These are phyloP conservation scores for Epinotia bilunana DNA, from an alignment of 2,888 invertebrate species.

Conservation along the genomic window DNA sequence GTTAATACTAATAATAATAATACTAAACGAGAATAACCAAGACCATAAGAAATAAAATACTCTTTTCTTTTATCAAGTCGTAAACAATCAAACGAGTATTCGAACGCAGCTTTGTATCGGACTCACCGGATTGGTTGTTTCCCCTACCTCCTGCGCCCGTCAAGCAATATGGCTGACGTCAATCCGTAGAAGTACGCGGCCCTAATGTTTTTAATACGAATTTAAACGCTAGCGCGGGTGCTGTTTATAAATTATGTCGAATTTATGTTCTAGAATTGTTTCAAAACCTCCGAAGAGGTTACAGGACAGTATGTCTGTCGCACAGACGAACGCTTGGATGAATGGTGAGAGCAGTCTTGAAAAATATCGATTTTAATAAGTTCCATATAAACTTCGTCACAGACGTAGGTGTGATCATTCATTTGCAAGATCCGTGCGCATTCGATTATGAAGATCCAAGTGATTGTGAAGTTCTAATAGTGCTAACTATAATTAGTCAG, in stretches of 20 bases:
- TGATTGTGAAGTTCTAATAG: slow-evolving; percentile 1
- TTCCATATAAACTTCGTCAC: slow-evolving; percentile 52
- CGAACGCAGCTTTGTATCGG: slow-evolving; percentile 30
- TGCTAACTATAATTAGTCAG: slow-evolving; percentile 38
- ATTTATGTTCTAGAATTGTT: slow-evolving; percentile 90
- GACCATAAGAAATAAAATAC: not conserved
- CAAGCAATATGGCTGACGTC: slow-evolving; percentile 70
- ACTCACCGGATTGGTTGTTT: slow-evolving; percentile 34
- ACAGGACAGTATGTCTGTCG: slow-evolving; percentile 90
- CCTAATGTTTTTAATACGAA: slow-evolving; percentile 61
- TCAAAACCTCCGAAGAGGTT: slow-evolving; percentile 90
- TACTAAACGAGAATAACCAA: not conserved
- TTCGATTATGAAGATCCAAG: not conserved
- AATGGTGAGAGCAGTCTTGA: slow-evolving; percentile 87
- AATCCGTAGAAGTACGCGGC: slow-evolving; percentile 54
- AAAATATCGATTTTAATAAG: slow-evolving; percentile 62
- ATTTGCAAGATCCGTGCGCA: slow-evolving; percentile 42
- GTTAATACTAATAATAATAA: not conserved
- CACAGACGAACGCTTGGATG: slow-evolving; percentile 94
- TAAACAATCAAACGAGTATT: slow-evolving; percentile 18
- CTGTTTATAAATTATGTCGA: slow-evolving; percentile 84
- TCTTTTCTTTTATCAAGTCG: not conserved
- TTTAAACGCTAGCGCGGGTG: slow-evolving; percentile 55
- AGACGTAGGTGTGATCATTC: slow-evolving; percentile 48
- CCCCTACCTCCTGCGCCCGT: slow-evolving; percentile 23